A percentile compares a stretch with the other conserved stretches of the same genome.
phyloP scores from a whole-genome alignment of 2,888 invertebrate genomes.

The Polyommatus iphigenia region DNA sequence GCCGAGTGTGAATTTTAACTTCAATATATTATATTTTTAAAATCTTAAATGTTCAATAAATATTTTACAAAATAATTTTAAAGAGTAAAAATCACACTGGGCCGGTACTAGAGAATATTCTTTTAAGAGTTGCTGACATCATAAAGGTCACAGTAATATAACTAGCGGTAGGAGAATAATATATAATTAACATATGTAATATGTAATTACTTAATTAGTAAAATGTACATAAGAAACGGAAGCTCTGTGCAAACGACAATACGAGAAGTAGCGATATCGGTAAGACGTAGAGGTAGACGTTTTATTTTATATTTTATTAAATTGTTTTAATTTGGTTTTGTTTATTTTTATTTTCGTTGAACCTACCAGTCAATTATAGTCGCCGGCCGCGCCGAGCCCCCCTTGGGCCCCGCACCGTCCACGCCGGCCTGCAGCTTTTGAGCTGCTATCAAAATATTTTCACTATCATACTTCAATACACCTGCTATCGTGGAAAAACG shows the following conservation, averaged over 20 bases:
- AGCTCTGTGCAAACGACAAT: constrained; percentile 65
- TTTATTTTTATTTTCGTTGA: constrained; percentile 46
- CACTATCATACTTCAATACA: too few relatives aligned
- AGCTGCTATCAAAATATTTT: background rate
- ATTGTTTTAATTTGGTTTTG: constrained; percentile 43
- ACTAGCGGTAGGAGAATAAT: background rate
- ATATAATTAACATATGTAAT: background rate
- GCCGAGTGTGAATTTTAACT: background rate
- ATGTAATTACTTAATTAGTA: background rate
- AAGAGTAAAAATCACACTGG: background rate
- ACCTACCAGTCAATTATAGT: constrained; percentile 75
- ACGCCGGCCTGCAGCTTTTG: background rate
- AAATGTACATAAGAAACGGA: constrained; percentile 41
- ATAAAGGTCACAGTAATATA: background rate
- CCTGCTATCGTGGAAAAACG: too few relatives aligned
- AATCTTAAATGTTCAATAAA: background rate
- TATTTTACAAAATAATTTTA: background rate
- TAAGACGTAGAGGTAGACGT: constrained; percentile 36
- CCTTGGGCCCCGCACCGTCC: background rate
- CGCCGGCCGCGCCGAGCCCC: constrained; percentile 34
- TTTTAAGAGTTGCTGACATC: background rate
- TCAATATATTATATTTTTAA: background rate
- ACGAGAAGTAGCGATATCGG: constrained; percentile 47
- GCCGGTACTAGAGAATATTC: background rate
- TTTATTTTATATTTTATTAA: constrained; percentile 43